Evolutionary conservation across 2,888 invertebrate genomes (phyloP), one percentile per base, ranked within the genome.

Genomic region (Diarsia rubi): DNA sequence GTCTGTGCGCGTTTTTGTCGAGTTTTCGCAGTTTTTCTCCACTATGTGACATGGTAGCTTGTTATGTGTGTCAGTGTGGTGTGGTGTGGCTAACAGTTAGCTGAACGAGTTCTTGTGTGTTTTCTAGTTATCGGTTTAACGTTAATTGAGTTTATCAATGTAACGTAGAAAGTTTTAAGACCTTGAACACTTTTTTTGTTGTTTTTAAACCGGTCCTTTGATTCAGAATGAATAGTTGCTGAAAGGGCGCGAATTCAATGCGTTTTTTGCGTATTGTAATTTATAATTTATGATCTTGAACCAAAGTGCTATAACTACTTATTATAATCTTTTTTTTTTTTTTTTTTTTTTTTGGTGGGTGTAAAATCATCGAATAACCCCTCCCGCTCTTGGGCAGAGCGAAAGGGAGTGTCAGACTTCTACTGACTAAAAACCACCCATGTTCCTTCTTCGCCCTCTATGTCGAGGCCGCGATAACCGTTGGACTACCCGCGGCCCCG

Each of bases 21-120:
- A 74, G 75, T 87, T 89, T 91, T 88, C 87, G 85, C 67, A 76
- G 73, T 87, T 89, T 89, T 89, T 88, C 78, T 60, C 49, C 69
- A 73, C 66, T 64, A 68, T 73, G 73, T 73, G 63, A 76, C 72
- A 70, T 67, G 66, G 54, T 37, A 37, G 44, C 47, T 79, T 21
- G 69, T 69, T 80, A 83, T 73, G 81, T 85, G 62, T 84, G 80
- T 81, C 83, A 84, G 31, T 19, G 54, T 52, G 8, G 45, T 78
- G 69, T 69, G 63, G 68, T 74, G 74, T 76, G 69, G 62, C 60
- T 64, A 44, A 72, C 72, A 73, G 81, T 73, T 74, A 69, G 47
- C 69, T 65, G 45, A 66, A 81, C 79, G 31, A 70, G 76, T 82
- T 84, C 68, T 75, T 64, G 64, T 79, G 73, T 84, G 75, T 83